A percentile compares a stretch with the other conserved stretches of the same genome.
These are phyloP conservation scores for Enteromius afrohamiltoni DNA, from an alignment of 2,797 vertebrate genomes.

Conservation along the genomic window DNA sequence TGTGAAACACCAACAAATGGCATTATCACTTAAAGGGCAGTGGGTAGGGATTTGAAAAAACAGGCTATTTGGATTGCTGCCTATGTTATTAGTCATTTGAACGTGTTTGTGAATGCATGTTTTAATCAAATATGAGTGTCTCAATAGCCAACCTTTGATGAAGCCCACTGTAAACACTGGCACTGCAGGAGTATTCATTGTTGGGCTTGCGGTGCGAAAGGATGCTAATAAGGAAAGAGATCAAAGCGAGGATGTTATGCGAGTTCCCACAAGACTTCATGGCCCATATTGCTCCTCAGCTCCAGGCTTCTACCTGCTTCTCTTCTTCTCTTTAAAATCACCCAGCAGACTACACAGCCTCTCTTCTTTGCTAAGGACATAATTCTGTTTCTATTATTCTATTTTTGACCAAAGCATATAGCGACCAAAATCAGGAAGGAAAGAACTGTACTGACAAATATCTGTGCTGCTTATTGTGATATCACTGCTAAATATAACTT, in stretches of 20 bases:
- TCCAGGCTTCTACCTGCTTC: conserved; percentile 44
- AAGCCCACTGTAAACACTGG: conserved; percentile 22
- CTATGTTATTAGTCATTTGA: background rate
- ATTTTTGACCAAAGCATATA: background rate
- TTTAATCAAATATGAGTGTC: conserved; percentile 31
- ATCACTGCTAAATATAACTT: conserved; percentile 12
- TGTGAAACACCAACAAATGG: background rate
- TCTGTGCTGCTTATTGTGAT: background rate
- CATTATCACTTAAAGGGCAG: background rate
- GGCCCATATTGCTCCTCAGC: conserved; percentile 47
- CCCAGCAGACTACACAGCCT: conserved; percentile 3
- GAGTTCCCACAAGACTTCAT: conserved; percentile 47
- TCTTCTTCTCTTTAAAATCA: conserved; percentile 7
- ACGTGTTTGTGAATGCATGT: conserved; percentile 1
- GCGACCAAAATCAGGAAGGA: background rate
- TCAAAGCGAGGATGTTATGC: conserved; percentile 49
- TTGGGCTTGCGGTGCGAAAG: conserved; percentile 1
- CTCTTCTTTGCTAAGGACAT: background rate
- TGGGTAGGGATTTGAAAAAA: background rate
- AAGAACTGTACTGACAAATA: background rate
- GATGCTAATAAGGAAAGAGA: conserved; percentile 50
- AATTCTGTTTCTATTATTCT: background rate
- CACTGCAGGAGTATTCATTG: conserved; percentile 31
- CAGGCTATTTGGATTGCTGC: conserved; percentile 16
- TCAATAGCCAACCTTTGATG: conserved; percentile 17